phyloP scores from a whole-genome alignment of 2,797 vertebrate genomes.

The Periophthalmus magnuspinnatus region DNA sequence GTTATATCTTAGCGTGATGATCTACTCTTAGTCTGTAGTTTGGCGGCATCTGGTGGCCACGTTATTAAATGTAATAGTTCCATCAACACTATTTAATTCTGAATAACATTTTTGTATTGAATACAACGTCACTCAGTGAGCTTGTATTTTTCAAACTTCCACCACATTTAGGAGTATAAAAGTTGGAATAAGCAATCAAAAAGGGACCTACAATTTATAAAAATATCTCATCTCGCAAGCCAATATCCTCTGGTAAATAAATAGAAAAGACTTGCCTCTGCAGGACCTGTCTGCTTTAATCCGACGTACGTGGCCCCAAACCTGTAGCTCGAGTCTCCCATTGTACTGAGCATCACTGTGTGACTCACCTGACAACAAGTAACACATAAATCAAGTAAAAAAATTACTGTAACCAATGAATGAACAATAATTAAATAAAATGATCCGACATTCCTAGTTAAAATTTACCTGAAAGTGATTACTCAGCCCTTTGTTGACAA shows the following conservation, averaged over 20 bases:
- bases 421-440: background rate
- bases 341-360: conserved; percentile 84
- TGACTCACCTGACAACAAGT: conserved; percentile 82
- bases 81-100: background rate
- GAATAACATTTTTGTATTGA: background rate
- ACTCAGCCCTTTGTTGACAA: conserved; percentile 89
- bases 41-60: background rate
- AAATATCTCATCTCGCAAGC: no score
- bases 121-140: background rate
- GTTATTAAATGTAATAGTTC: background rate
- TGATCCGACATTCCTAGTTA: background rate
- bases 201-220: background rate
- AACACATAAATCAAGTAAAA: background rate
- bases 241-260: background rate
- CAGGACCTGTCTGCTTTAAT: conserved; percentile 83
- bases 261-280: conserved; percentile 74
- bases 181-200: background rate
- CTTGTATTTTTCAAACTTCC: background rate
- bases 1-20: background rate
- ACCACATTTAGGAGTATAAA: background rate
- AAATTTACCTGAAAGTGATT: conserved; percentile 89
- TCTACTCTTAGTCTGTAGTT: background rate
- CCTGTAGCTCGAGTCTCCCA: conserved; percentile 87
- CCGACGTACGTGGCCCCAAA: conserved; percentile 89
- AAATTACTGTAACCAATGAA: background rate